Conservation (phyloP, 2,113 vertebrate species). For the Urocolius indicus region DNA sequence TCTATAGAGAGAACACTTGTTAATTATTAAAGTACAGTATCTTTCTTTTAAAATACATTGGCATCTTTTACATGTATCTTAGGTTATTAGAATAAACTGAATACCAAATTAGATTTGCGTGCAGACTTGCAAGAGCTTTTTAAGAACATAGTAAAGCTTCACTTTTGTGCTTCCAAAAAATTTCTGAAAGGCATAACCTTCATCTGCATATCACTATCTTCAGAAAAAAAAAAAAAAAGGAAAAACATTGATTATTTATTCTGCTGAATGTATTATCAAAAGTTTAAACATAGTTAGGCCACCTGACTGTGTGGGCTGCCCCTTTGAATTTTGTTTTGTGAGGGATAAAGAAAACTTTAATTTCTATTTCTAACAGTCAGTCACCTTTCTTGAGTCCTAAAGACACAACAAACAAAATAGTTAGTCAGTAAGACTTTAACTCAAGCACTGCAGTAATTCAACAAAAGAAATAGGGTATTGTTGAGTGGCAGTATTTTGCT, state of each 20-base stretch:
- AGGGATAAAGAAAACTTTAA: background rate
- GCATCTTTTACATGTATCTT: slow-evolving; percentile 44
- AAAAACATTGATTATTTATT: background rate
- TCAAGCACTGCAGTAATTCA: background rate
- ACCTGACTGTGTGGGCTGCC: background rate
- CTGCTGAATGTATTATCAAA: background rate
- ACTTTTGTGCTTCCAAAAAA: slow-evolving; percentile 1
- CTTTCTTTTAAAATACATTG: slow-evolving; percentile 50
- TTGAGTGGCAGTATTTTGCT: background rate
- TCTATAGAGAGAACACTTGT: background rate
- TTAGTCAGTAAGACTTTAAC: background rate
- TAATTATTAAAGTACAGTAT: slow-evolving; percentile 55
- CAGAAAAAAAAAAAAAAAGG: background rate
- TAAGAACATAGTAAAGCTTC: slow-evolving; percentile 48
- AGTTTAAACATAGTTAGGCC: background rate
- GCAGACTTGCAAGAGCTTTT: slow-evolving; percentile 49
- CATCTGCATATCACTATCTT: slow-evolving; percentile 7
- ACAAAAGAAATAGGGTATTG: slow-evolving; percentile 27
- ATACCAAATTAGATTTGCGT: slow-evolving; percentile 51
- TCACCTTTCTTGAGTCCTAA: background rate
- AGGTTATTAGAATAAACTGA: slow-evolving; percentile 57
- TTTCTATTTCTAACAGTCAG: background rate
- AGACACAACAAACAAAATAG: background rate
- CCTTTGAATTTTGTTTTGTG: background rate
- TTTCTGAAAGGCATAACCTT: slow-evolving; percentile 20